Conservation (phyloP, 2,888 invertebrate genomes). For the Pachycephus smyrnensis region DNA sequence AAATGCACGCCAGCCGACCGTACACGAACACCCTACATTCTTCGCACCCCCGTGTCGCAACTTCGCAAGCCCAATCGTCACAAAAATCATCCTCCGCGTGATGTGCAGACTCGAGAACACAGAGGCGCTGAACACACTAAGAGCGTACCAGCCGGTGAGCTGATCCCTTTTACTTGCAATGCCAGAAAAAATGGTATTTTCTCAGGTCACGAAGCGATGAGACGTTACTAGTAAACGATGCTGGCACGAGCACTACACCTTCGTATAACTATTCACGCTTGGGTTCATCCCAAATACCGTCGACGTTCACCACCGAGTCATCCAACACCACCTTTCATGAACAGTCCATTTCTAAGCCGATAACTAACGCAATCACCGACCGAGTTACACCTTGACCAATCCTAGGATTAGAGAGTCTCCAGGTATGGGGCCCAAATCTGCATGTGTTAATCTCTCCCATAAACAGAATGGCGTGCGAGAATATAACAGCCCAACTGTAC, state of each 20-base stretch:
- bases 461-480: not conserved
- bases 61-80: constrained; percentile 29
- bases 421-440: constrained; percentile 32
- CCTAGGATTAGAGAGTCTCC: constrained; percentile 30
- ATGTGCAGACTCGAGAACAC: constrained; percentile 25
- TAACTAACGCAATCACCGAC: constrained; percentile 1
- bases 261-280: constrained; percentile 12
- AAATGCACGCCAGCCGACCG: constrained; percentile 14
- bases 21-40: constrained; percentile 34
- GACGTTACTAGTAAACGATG: not conserved
- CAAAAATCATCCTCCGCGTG: constrained; percentile 33
- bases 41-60: constrained; percentile 43
- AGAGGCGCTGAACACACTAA: constrained; percentile 30
- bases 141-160: constrained; percentile 37
- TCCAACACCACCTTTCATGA: constrained; percentile 10
- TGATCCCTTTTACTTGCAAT: constrained; percentile 39
- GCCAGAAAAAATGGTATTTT: constrained; percentile 37
- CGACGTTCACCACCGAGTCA: not conserved
- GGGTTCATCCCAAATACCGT: constrained; percentile 18
- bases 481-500: not conserved
- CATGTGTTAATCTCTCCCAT: not conserved
- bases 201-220: constrained; percentile 35
- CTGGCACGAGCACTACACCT: not conserved
- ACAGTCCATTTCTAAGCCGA: not conserved
- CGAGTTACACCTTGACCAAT: constrained; percentile 19